Conservation (phyloP, 2,797 vertebrate species). For the Chloroceryle inda region DNA sequence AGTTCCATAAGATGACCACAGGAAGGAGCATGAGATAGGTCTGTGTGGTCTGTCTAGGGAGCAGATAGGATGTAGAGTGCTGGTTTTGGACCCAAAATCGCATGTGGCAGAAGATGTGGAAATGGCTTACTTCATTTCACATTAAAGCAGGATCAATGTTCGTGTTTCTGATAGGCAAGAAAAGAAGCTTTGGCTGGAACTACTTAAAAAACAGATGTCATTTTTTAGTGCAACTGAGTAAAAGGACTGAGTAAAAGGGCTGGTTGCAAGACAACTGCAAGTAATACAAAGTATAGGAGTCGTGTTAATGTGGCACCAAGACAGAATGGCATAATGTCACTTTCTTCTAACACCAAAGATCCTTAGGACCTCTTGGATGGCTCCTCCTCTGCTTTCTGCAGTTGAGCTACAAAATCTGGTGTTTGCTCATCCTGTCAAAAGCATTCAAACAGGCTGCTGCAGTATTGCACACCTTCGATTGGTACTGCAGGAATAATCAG, state of each 20-base stretch:
- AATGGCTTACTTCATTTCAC: fast-evolving
- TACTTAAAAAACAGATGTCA: neutral
- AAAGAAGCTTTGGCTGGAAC: neutral
- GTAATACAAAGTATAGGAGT: neutral
- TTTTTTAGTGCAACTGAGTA: neutral
- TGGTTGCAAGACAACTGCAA: neutral
- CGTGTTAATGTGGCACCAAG: neutral
- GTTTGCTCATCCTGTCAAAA: neutral
- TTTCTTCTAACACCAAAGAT: neutral
- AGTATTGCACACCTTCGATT: neutral
- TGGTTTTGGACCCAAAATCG: neutral
- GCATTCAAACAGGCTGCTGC: fast-evolving
- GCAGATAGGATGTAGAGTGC: neutral
- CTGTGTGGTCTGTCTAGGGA: neutral
- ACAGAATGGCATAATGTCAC: neutral
- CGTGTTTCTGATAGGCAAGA: neutral
- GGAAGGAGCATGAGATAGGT: neutral
- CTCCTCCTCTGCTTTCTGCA: neutral
- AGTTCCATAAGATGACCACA: neutral
- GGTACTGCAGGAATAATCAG: neutral
- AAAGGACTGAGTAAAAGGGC: neutral
- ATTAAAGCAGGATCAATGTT: neutral
- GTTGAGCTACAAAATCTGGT: neutral
- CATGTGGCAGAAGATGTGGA: neutral
- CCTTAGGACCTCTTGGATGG: neutral